Base-by-base conservation (phyloP, 2,113 vertebrate species). In the Hippocampus abdominalis region DNA sequence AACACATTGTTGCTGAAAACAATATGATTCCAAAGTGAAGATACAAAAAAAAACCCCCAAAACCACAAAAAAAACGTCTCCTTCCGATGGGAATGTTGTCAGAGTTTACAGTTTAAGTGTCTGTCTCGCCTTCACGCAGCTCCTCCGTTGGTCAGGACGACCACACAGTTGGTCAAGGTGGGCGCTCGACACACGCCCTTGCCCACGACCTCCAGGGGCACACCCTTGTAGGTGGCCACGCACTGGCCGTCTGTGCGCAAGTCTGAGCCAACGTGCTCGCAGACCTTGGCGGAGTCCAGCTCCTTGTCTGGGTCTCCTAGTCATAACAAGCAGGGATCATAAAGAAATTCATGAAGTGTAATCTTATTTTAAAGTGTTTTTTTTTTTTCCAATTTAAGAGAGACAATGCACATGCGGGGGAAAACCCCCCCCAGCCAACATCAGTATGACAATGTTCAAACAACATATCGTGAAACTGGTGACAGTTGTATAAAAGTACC, bases 241-340 rank as follows among this genome's bases (percentile, higher is more conserved):
- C 93, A 94, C n/a, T 93, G 87, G n/a, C 79, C 75, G 66, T 94
- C 89, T 3, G 95, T 97, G 63, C 73, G 85, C 51, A 97, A 91
- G 72, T 96, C 93, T 2, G 94, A 92, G 69, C 95, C 94, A 81
- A 98, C 91, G 80, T 94, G 93, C 81, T 96, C 95, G 95, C 95
- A 96, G 20, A 94, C 93, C 85, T 94, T 96, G 88, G 95, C 94
- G 64, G 95, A 94, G 86, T 95, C 96, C 66, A 96, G 89, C 72
- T 98, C 95, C 79, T 94, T 94, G 75, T 98, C 96, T 7, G 96
- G 94, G 57, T 95, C 93, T 83, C 96, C 95, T 98, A 77, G 5
- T 78, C 61, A 18, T 5, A 68, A 68, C 2, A 77, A 39, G 18
- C 23, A 32, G 64, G 32, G 9, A 40, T 44, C n/a, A 42, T 23